Percentiles rank a stretch among this genome's conserved stretches.
These are phyloP conservation scores for Atta texana DNA, from an alignment of 1,140 invertebrate species.

Conservation along the genomic window DNA sequence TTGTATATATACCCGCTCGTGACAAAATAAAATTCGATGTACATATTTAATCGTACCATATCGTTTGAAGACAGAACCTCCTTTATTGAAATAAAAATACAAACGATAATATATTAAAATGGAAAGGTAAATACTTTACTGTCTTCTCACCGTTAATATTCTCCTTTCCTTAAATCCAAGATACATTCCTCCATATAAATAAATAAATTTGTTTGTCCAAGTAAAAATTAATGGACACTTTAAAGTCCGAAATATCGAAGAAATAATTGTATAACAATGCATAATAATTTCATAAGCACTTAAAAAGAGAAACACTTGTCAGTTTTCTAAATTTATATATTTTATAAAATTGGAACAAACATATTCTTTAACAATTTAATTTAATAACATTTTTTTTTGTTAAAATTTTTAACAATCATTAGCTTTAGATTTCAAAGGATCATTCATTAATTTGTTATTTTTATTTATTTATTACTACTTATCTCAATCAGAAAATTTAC, in stretches of 20 bases:
- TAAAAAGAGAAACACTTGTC: neutral
- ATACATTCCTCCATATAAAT: neutral
- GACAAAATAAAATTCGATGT: conserved; percentile 85
- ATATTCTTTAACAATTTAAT: neutral
- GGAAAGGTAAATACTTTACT: neutral
- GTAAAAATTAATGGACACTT: neutral
- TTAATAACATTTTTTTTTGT: neutral
- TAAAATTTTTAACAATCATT: neutral
- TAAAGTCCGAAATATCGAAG: neutral
- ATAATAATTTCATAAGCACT: neutral
- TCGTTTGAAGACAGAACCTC: conserved; percentile 62
- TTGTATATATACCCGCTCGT: conserved; percentile 85
- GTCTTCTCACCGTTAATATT: neutral
- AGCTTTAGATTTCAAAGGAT: neutral
- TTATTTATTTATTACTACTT: conserved; percentile 1
- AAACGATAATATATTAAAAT: conserved; percentile 60
- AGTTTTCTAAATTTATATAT: neutral
- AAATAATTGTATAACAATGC: neutral
- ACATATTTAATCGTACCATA: conserved; percentile 82
- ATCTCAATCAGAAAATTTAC: neutral
- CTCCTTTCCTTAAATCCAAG: conserved; percentile 14
- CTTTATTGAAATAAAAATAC: conserved; percentile 60
- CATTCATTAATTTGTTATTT: neutral
- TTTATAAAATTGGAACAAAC: neutral
- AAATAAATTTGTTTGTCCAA: neutral